Conservation (phyloP, 2,888 invertebrate genomes). For the Macrosoma leucophasiata region DNA sequence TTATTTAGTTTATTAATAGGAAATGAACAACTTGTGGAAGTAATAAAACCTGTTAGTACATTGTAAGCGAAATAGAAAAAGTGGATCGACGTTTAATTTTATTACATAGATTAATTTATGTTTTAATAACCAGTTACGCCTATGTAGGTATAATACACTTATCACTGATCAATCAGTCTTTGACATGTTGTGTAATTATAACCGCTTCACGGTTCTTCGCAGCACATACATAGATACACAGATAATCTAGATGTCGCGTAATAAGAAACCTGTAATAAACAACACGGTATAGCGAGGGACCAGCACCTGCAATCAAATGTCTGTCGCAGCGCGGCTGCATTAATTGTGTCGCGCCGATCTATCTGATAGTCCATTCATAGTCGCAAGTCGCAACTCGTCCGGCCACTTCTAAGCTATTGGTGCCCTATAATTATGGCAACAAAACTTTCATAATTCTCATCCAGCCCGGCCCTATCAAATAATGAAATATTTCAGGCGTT, state of each 20-base stretch:
- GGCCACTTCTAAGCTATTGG: slow-evolving; percentile 35
- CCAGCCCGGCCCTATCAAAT: slow-evolving; percentile 43
- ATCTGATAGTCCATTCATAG: slow-evolving; percentile 38
- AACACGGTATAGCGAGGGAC: slow-evolving; percentile 35
- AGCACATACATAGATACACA: slow-evolving; percentile 30
- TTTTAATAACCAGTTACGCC: slow-evolving; percentile 44
- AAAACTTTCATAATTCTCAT: slow-evolving; percentile 58
- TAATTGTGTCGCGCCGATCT: slow-evolving; percentile 51
- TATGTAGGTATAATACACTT: no score
- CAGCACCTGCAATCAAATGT: slow-evolving; percentile 55
- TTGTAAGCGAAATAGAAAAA: no score
- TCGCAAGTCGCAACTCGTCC: slow-evolving; percentile 24
- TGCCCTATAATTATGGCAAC: slow-evolving; percentile 57
- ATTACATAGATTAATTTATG: no score
- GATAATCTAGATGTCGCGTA: slow-evolving; percentile 27
- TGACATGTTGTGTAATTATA: slow-evolving; percentile 60
- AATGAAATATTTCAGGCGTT: slow-evolving; percentile 61
- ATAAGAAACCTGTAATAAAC: slow-evolving; percentile 44
- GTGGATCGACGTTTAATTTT: neutral
- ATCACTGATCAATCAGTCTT: slow-evolving; percentile 57
- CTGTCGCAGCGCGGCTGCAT: slow-evolving; percentile 49
- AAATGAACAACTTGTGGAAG: no score
- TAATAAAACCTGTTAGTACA: no score
- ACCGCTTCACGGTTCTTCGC: slow-evolving; percentile 36
- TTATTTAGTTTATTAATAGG: no score